phyloP scores from a whole-genome alignment of 2,113 vertebrate genomes.

The Oryzias curvinotus region DNA sequence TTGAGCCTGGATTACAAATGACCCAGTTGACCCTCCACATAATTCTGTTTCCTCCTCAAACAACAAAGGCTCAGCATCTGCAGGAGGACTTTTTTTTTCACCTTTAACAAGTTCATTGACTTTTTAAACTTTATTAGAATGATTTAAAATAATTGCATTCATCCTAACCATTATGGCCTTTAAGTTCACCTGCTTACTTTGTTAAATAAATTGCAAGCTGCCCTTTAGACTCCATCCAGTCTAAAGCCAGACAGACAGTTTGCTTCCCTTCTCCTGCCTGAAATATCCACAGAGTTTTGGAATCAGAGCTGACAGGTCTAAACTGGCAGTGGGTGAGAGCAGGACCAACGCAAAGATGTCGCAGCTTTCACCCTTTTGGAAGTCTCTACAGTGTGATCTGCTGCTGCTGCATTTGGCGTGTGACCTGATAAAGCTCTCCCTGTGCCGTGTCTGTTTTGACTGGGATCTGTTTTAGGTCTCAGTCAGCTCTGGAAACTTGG shows the following conservation, averaged over 20 bases:
- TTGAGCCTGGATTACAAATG: background rate
- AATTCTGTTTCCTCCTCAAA: slow-evolving; percentile 1
- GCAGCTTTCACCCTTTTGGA: slow-evolving; percentile 12
- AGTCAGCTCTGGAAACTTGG: slow-evolving; percentile 48
- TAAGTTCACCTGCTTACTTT: slow-evolving; percentile 53
- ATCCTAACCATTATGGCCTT: slow-evolving; percentile 20
- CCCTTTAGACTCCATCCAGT: background rate
- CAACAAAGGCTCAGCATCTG: background rate
- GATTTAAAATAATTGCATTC: background rate
- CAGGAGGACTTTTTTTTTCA: background rate
- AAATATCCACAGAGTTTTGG: slow-evolving; percentile 61
- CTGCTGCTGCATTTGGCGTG: slow-evolving; percentile 32
- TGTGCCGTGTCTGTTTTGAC: slow-evolving; percentile 36
- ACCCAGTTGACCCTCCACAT: slow-evolving; percentile 19
- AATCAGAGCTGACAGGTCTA: slow-evolving; percentile 43
- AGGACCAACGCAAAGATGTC: slow-evolving; percentile 6
- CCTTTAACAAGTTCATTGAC: background rate
- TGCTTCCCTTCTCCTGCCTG: background rate
- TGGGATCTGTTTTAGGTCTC: slow-evolving; percentile 27
- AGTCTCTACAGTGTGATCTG: slow-evolving; percentile 23
- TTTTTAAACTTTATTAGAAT: background rate
- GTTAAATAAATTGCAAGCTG: slow-evolving; percentile 38
- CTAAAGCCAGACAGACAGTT: slow-evolving; percentile 31
- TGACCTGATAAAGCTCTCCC: slow-evolving; percentile 14
- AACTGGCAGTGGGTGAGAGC: background rate